Evolutionary conservation across 1,140 invertebrate genomes (phyloP), one percentile per base, ranked within the genome.

Genomic region (Temnothorax nylanderi): DNA sequence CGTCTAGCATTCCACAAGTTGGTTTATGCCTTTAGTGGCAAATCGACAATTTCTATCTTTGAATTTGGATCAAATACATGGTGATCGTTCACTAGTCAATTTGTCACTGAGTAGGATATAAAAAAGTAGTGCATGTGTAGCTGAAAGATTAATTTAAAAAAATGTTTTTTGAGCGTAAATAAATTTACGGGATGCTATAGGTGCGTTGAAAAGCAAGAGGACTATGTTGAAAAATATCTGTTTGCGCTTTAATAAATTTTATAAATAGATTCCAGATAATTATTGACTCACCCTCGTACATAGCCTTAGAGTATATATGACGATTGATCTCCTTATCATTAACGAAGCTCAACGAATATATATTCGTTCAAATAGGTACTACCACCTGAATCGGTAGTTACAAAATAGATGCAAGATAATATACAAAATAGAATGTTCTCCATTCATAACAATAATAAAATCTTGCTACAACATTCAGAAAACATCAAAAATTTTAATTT

Each of bases 391-490:
- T 49, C 44, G 44, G 10, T 77, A 49, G 21, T 34, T 51, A 51
- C 10, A 51, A 69, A 69, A 69, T 3, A 69, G 18, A 51, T 71
- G 3, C 18, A 16, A 49, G 41, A 37, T 26, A 16, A 62, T 64
- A 62, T 65, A 65, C 18, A 65, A 78, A 81, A 81, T 56, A 56
- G 37, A 54, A 69, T 18, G 0, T 49, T 62, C 26, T 21, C 26
- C 71, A 64, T 51, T 62, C 0, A 47, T 41, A 85, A 75, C 54
- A 85, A 32, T 54, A 47, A 41, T 67, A 41, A 10, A 81, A 54
- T 69, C 69, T 69, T 37, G 34, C 10, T 65, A 11, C 44, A 41
- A 82, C 8, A 56, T 71, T 76, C 8, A 26, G 21, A 47, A 44
- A 62, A 60, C 18, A 26, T 41, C 13, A 64, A 8, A 8, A 78